Base-by-base conservation (phyloP, 2,888 invertebrate genomes). In the Malachius bipustulatus region DNA sequence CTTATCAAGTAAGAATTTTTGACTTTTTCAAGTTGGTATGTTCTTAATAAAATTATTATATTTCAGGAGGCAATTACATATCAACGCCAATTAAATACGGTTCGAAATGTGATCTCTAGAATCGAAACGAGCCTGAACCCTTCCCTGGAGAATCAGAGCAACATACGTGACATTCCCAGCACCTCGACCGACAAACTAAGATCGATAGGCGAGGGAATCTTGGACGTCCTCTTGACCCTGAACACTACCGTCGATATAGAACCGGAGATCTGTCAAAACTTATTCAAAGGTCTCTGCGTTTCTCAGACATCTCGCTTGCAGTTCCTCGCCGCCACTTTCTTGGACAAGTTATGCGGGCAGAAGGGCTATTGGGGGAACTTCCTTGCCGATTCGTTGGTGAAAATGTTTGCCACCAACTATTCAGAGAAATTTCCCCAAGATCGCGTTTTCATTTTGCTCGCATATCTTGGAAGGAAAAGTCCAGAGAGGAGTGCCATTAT, bases 61-160 rank as follows among this genome's bases (percentile, higher is more conserved):
- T 55, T 56, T 50, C 59, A 82, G 71, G 89, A 90, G 63, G 89
- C 90, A 54, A 74, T 88, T 49, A 80, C 82, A 47, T 73, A 90
- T 32, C 93, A 93, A 62, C 81, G 85, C 44, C 91, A 93, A 61
- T 62, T 90, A 36, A 93, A 91, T 60, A 75, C 85, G 0, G 82
- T 90, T 26, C 71, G 75, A 34, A 77, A 77, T 51, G 79, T 85
- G 12, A 71, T 88, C 59, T 68, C 72, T 40, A 73, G 84, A 37
- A 65, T 91, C 16, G 83, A 83, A 57, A 42, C 9, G 46, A 47
- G 47, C 32, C 36, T 44, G n/a, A 38, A 31, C 26, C 39, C 32
- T 4, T 39, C 15, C 9, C 37, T 38, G 14, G 8, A 16, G 3
- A 12, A 26, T 4, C 26, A 9, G 36, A 36, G 30, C 11, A 13